Conservation (phyloP, 2,797 vertebrate species). For the Macropus fuliginosus region DNA sequence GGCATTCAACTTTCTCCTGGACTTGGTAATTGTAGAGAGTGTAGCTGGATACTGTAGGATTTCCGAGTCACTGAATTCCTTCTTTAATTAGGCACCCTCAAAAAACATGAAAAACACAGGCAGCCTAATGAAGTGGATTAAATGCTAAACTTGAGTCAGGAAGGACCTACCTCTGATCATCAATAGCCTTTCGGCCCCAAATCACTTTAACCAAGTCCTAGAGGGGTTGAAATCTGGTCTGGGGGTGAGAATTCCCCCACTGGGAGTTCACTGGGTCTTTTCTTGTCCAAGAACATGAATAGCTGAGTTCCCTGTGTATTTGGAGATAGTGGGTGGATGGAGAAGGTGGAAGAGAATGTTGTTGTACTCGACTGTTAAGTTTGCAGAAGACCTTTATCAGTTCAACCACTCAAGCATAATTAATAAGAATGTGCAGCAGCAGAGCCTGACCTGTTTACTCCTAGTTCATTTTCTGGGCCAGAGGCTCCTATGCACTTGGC, state of each 20-base stretch:
- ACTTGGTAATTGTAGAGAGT: conserved; percentile 1
- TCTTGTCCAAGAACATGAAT: background rate
- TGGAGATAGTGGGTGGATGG: background rate
- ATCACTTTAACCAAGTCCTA: background rate
- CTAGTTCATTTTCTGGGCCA: background rate
- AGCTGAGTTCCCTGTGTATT: background rate
- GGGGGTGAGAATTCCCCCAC: background rate
- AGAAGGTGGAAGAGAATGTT: background rate
- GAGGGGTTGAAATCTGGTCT: background rate
- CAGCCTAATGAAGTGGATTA: background rate
- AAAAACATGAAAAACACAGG: background rate
- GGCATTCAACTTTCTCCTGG: conserved; percentile 13
- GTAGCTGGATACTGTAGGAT: background rate
- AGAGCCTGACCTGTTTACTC: background rate
- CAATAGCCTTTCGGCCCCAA: background rate
- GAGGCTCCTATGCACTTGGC: background rate
- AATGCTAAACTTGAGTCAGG: background rate
- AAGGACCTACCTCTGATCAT: too few relatives aligned
- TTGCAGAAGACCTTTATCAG: conserved; percentile 28
- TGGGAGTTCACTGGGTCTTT: background rate
- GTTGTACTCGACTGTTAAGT: conserved; percentile 26
- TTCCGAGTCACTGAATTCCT: background rate
- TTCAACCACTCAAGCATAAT: background rate
- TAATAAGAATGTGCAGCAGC: background rate
- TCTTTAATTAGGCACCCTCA: background rate